Base-by-base conservation (phyloP, 2,888 invertebrate species). In the Polydrusus cervinus region DNA sequence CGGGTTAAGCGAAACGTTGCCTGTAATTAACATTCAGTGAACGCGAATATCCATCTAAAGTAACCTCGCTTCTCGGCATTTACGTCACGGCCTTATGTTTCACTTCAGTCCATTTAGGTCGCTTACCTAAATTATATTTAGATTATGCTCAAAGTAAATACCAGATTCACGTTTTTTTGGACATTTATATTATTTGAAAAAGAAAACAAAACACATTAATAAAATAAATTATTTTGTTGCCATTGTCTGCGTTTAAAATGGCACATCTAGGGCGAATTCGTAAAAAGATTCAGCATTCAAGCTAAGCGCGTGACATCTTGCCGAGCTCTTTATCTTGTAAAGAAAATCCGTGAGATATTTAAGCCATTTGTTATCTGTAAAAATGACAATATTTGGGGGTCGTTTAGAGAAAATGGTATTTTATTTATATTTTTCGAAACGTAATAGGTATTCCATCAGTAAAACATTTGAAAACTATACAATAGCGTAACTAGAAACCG, bases 311-410 rank as follows among this genome's bases (percentile, higher is more conserved):
- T 25, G 25, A 20, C 51, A 9, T 53, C 30, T 20, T 10, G 3
- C 20, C 13, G 30, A 25, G 53, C 25, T 53, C 20, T 20, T 25
- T 53, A 53, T 53, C 20, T 13, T 10, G 13, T n/a, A 20, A 53
- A 53, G 53, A 20, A 20, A 53, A 25, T 20, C 13, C 34, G 10
- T 38, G 38, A 60, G 11, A 60, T 60, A 60, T 60, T 60, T 60
- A 38, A 38, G 57, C 8, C 25, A 60, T 60, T 38, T 34, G 38
- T 60, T 60, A 60, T 38, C 30, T 34, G 18, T 38, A 14, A 60
- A 18, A 18, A 53, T 25, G 20, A 16, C 25, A 30, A 53, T n/a
- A n/a, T 53, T 30, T 18, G 11, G 9, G 16, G 13, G n/a, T 5
- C 13, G 47, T 16, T 16, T 7, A 47, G 47, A 47, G 8, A 16